These are phyloP conservation scores for Lethrus apterus DNA, from an alignment of 1,140 invertebrate species.

Conservation along the genomic window DNA sequence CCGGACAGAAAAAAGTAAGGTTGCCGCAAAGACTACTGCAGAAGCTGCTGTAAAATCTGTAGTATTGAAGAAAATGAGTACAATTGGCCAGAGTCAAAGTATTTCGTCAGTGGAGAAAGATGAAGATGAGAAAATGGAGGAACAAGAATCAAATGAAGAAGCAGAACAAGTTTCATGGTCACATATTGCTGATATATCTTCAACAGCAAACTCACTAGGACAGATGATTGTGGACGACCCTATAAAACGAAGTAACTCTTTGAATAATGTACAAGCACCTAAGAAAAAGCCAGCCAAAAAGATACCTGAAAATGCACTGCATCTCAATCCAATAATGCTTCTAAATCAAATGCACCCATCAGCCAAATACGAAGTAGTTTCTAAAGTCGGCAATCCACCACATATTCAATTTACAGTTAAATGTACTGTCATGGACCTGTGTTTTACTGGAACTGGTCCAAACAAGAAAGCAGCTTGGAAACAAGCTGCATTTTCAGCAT, in stretches of 20 bases:
- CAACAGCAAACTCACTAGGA: too few relatives aligned
- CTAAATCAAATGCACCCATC: slow-evolving; percentile 34
- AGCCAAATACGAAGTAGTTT: slow-evolving; percentile 30
- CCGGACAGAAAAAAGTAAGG: slow-evolving; percentile 41
- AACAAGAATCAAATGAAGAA: slow-evolving; percentile 16
- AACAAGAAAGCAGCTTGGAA: slow-evolving; percentile 34
- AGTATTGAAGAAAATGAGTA: slow-evolving; percentile 25
- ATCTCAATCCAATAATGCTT: slow-evolving; percentile 35
- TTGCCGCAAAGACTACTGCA: slow-evolving; percentile 29
- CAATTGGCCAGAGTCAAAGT: not conserved
- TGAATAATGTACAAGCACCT: too few relatives aligned
- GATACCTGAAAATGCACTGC: slow-evolving; percentile 31
- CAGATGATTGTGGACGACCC: too few relatives aligned
- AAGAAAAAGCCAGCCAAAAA: slow-evolving; percentile 31
- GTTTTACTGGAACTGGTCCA: slow-evolving; percentile 29
- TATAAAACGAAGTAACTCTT: too few relatives aligned
- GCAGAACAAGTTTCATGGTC: slow-evolving; percentile 29
- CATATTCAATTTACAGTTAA: slow-evolving; percentile 29
- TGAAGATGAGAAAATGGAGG: slow-evolving; percentile 28
- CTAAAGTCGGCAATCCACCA: slow-evolving; percentile 25
- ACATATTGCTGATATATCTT: too few relatives aligned
- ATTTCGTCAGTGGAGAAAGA: slow-evolving; percentile 12
- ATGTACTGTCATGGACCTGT: slow-evolving; percentile 25
- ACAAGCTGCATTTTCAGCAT: slow-evolving; percentile 30
- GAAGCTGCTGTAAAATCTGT: slow-evolving; percentile 31